A percentile compares a stretch with the other conserved stretches of the same genome.
phyloP scores from a whole-genome alignment of 2,113 vertebrate species.

The Elephas maximus region DNA sequence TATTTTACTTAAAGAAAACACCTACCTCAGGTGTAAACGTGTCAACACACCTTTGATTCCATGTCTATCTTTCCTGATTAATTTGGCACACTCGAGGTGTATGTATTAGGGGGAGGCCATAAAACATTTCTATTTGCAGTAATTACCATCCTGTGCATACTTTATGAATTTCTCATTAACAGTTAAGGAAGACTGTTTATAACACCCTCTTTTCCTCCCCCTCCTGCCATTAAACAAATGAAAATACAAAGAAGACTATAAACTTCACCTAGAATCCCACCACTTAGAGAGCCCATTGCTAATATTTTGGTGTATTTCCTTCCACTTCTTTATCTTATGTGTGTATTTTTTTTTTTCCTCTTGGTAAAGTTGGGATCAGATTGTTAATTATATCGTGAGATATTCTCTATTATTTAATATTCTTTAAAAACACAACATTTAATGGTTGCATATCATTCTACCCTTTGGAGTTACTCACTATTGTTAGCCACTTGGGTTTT shows the following conservation, averaged over 20 bases:
- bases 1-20: neutral
- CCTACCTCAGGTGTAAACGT: neutral
- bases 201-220: neutral
- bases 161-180: neutral
- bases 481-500: slow-evolving; percentile 42
- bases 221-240: neutral
- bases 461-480: neutral
- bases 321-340: neutral
- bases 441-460: neutral
- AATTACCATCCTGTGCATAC: neutral
- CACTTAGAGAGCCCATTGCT: neutral
- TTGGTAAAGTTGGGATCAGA: slow-evolving; percentile 12
- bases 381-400: neutral
- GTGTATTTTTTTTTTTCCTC: neutral
- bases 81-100: neutral
- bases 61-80: neutral
- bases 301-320: slow-evolving; percentile 17
- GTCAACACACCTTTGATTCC: neutral
- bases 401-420: neutral
- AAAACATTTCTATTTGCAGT: neutral
- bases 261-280: neutral
- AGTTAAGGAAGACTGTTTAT: neutral
- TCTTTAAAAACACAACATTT: slow-evolving; percentile 36
- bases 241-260: neutral
- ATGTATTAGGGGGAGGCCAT: neutral